Base-by-base conservation (phyloP, 2,797 vertebrate species). In the Tenualosa thibaudeaui region DNA sequence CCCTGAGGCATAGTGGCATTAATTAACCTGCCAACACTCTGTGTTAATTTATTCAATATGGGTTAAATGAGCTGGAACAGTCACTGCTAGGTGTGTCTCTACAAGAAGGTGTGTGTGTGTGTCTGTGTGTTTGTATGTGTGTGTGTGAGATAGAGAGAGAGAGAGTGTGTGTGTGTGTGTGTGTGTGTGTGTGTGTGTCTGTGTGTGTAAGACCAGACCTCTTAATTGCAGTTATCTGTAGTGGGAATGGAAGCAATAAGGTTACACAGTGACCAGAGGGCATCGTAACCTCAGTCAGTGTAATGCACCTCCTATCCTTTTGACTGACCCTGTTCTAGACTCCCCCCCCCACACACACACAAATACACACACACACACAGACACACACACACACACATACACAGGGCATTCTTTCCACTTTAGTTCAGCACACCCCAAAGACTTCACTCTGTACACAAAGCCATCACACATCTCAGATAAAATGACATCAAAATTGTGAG, bases 31-130 rank as follows among this genome's bases (percentile, higher is more conserved):
- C 90, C 90, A 88, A 88, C 89, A 87, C 88, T 81, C 62, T 91
- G 90, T 92, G 92, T 92, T 92, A 91, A 94, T 95, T 92, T 93
- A 91, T 92, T 86, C 89, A 88, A 85, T 84, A 87, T 92, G 86
- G 89, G 86, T 87, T 81, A 89, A 89, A 91, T 92, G 86, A 89
- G 84, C 84, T 86, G 87, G 86, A 92, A 87, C 89, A 82, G 84
- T 84, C 87, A 50, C 58, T 84, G 87, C 86, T 83, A 85, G 50
- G 53, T 31, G 13, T 78, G 53, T 31, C 24, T 31, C 62, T 65
- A 2, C 1, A 10, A 65, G 65, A 0, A 75, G 82, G 0, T 65
- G 22, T 58, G 26, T 62, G n/a, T 19, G 68, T 68, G 81, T 81
- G 84, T 75, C 60, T 81, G 51, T 60, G 56, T 46, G 50, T 43